phyloP scores from a whole-genome alignment of 2,888 invertebrate species.

The Labia minor region DNA sequence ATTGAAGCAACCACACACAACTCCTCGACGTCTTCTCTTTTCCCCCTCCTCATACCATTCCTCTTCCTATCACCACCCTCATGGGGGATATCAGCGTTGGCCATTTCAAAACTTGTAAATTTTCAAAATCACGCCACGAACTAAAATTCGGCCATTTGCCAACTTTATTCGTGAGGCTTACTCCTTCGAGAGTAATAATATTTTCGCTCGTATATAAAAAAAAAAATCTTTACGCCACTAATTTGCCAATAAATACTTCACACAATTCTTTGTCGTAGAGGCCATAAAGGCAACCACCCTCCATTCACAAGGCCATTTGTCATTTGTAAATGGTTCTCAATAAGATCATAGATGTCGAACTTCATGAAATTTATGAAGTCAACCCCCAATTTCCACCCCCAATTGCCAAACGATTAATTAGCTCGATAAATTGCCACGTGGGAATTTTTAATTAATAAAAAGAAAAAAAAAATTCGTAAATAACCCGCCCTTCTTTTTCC shows the following conservation, averaged over 20 bases:
- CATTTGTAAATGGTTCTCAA: conserved; percentile 5
- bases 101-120: conserved; percentile 13
- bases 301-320: neutral
- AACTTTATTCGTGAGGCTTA: neutral
- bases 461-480: too few relatives aligned
- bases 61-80: neutral
- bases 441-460: too few relatives aligned
- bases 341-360: conserved; percentile 7
- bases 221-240: conserved; percentile 13
- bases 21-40: neutral
- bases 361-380: neutral
- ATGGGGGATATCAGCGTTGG: neutral
- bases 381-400: too few relatives aligned
- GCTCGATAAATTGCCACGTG: too few relatives aligned
- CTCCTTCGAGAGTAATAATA: neutral
- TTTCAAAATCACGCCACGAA: neutral
- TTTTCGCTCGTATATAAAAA: neutral
- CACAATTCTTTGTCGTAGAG: neutral
- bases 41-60: neutral
- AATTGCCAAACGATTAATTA: too few relatives aligned
- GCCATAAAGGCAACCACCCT: neutral
- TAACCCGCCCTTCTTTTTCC: too few relatives aligned
- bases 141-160: neutral
- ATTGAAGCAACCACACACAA: neutral
- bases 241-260: conserved; percentile 13